Percentiles rank a stretch among this genome's conserved stretches.
These are phyloP conservation scores for Hemistola chrysoprasaria DNA, from an alignment of 2,888 invertebrate genomes.

Conservation along the genomic window DNA sequence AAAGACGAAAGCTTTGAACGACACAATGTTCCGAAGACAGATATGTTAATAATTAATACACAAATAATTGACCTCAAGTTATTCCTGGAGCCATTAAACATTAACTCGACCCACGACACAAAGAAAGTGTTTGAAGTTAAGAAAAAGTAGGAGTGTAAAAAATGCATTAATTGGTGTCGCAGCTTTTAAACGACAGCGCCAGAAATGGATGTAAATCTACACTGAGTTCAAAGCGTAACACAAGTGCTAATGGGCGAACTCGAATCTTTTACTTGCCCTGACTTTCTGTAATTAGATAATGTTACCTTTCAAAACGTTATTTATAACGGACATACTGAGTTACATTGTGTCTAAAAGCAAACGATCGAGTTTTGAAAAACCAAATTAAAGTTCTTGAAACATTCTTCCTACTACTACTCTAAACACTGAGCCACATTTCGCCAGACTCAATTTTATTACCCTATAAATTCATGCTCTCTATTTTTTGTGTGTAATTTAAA, in stretches of 20 bases:
- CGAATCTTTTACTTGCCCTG: slow-evolving; percentile 45
- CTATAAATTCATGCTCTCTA: slow-evolving; percentile 3
- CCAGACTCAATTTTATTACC: background rate
- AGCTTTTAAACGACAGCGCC: slow-evolving; percentile 50
- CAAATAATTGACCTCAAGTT: slow-evolving; percentile 17
- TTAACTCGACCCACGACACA: slow-evolving; percentile 27
- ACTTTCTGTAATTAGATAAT: slow-evolving; percentile 46
- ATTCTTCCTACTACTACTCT: background rate
- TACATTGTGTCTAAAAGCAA: slow-evolving; percentile 13
- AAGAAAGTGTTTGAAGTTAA: slow-evolving; percentile 43
- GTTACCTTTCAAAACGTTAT: slow-evolving; percentile 26
- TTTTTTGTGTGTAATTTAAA: background rate
- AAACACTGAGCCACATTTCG: slow-evolving; percentile 8
- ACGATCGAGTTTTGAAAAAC: too few relatives aligned
- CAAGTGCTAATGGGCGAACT: slow-evolving; percentile 60
- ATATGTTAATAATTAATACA: slow-evolving; percentile 6
- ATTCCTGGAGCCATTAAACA: slow-evolving; percentile 26
- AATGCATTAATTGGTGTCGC: slow-evolving; percentile 69
- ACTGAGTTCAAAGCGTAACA: slow-evolving; percentile 60
- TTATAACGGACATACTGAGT: slow-evolving; percentile 17
- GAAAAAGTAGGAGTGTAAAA: slow-evolving; percentile 46
- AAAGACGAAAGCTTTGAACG: slow-evolving; percentile 2
- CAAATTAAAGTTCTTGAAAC: too few relatives aligned
- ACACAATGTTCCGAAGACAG: background rate
- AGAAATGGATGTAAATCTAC: slow-evolving; percentile 56